phyloP scores from a whole-genome alignment of 2,888 invertebrate genomes.

The Noctua comes region DNA sequence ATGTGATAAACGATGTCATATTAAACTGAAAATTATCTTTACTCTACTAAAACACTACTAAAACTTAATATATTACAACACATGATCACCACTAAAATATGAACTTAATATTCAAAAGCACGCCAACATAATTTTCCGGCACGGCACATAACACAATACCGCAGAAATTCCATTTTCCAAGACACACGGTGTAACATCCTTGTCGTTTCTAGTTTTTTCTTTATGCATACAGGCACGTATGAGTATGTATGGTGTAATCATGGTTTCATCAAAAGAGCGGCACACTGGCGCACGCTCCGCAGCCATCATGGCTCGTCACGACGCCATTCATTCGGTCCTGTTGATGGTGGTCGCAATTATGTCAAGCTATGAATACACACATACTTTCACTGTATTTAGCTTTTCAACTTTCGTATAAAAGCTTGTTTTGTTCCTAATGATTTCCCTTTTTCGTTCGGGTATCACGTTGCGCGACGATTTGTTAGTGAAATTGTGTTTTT shows the following conservation, averaged over 20 bases:
- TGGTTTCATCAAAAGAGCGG: conserved; percentile 87
- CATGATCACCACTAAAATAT: conserved; percentile 40
- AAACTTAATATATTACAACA: conserved; percentile 5
- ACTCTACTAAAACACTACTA: background rate
- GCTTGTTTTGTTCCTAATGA: conserved; percentile 62
- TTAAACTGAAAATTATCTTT: background rate
- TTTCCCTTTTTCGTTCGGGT: conserved; percentile 56
- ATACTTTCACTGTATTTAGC: conserved; percentile 71
- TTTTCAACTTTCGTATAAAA: conserved; percentile 63
- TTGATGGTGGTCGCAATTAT: conserved; percentile 86
- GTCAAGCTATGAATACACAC: conserved; percentile 70
- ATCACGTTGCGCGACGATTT: conserved; percentile 58
- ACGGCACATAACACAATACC: conserved; percentile 27
- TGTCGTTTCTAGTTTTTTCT: conserved; percentile 68
- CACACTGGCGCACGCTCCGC: conserved; percentile 74
- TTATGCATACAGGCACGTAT: conserved; percentile 66
- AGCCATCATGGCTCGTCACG: conserved; percentile 84
- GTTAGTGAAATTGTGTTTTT: conserved; percentile 60
- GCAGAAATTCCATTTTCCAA: conserved; percentile 35
- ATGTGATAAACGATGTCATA: rapidly evolving
- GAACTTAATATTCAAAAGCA: conserved; percentile 46
- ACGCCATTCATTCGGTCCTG: conserved; percentile 80
- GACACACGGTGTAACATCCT: conserved; percentile 32
- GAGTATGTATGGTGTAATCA: conserved; percentile 85
- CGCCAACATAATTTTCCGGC: conserved; percentile 41